Evolutionary conservation across 2,113 vertebrate species (phyloP).

Genomic region (Agelaius tricolor): DNA sequence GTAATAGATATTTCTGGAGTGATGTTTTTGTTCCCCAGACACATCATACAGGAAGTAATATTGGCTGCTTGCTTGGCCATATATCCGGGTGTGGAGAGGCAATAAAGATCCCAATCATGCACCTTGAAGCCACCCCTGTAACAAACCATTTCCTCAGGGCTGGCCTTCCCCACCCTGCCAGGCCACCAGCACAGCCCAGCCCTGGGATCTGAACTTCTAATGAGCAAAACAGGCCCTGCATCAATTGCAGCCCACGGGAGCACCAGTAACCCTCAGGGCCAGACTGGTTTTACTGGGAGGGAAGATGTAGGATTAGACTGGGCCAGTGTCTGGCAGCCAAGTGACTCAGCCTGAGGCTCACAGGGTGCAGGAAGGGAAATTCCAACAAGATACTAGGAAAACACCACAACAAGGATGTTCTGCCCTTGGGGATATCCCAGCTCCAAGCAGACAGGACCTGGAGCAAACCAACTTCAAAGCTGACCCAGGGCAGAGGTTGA

Average conservation of each 20-base stretch:
- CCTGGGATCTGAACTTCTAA: background rate
- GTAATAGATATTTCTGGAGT: background rate
- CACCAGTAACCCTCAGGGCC: background rate
- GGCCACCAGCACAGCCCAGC: rapidly evolving
- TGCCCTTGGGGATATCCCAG: background rate
- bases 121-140: background rate
- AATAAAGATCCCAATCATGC: background rate
- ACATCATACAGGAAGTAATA: background rate
- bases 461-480: background rate
- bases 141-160: background rate
- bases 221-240: rapidly evolving
- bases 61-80: background rate
- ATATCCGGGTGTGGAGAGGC: background rate
- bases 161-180: background rate
- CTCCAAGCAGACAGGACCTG: background rate
- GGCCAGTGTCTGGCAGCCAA: background rate
- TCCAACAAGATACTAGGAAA: background rate
- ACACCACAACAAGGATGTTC: background rate
- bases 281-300: background rate
- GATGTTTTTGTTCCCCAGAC: background rate
- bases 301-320: background rate
- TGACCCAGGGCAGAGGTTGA: background rate
- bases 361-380: background rate
- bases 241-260: background rate
- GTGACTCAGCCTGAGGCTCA: background rate